Base-by-base conservation (phyloP, 2,797 vertebrate genomes). In the Peromyscus aztecus region DNA sequence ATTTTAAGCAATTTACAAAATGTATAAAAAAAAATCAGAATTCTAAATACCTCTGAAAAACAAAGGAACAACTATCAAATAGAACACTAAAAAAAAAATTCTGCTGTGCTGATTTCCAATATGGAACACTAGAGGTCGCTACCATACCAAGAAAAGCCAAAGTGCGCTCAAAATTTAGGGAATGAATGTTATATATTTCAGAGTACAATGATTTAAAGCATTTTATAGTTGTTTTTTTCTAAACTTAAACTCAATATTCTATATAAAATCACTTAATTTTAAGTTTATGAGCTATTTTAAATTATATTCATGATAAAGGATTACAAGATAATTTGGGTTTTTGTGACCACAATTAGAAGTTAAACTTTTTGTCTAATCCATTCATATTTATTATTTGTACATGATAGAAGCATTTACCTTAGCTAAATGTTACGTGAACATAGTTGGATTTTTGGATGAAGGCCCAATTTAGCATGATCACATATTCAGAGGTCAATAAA, bases 51-150 rank as follows among this genome's bases (percentile, higher is more conserved):
- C 77, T 87, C 77, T 95, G 78, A 96, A 95, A 97, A 93, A 63
- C n/a, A 80, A 91, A 90, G 13, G 16, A 93, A 83, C 17, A 90
- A 83, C 37, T 52, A 16, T 23, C 90, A 91, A 95, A 87, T 6
- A 71, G 1, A 46, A 23, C 6, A 80, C 76, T 86, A 16, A 76
- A 29, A 65, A 65, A 83, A 21, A 89, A 96, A 73, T 73, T 85
- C 65, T 69, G 71, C 31, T 57, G 89, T 31, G 75, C 3, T 81
- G 49, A 87, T 49, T 96, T 89, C 95, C 46, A 95, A 24, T 67
- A 92, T 29, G 9, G 8, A 93, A 90, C 96, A 89, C 93, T 89
- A 95, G 97, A 65, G 95, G 96, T 92, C 92, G 4, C 95, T 96
- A 94, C 69, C 59, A 59, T 59, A 82, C 63, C 77, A 93, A 96